Evolutionary conservation across 2,888 invertebrate genomes (phyloP).

Genomic region (Labia minor): DNA sequence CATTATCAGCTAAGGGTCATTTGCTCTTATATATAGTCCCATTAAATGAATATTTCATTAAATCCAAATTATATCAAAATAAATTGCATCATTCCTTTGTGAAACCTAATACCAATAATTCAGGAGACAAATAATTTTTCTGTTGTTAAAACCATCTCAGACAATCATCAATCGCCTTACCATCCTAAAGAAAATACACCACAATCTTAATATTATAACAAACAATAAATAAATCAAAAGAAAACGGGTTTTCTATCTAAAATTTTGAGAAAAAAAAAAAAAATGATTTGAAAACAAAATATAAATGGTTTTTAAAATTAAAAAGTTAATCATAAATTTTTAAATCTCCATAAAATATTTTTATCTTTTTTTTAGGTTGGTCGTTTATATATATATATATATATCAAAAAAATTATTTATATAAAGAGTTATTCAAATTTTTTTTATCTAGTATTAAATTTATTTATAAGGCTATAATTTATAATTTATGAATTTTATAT

Average conservation of each 20-base stretch:
- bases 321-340: no score
- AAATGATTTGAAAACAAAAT: background rate
- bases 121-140: background rate
- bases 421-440: no score
- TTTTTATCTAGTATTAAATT: no score
- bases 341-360: no score
- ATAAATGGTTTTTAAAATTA: no score
- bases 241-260: background rate
- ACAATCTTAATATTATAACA: background rate
- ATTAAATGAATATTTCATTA: slow-evolving; percentile 13
- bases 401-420: no score
- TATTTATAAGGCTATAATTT: no score
- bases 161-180: background rate
- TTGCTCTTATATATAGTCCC: background rate
- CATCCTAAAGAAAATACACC: background rate
- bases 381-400: no score
- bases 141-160: background rate
- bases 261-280: background rate
- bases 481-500: no score
- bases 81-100: background rate
- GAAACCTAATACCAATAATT: background rate
- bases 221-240: background rate
- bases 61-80: slow-evolving; percentile 13
- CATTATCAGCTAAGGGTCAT: slow-evolving; percentile 5
- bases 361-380: no score